phyloP scores from a whole-genome alignment of 1,140 invertebrate species.

The roundworm (Caenorhabditis elegans) region WBcel235 BX284605.5:261001-261500 shows the following conservation, averaged over 20 bases:
- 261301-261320: too few relatives aligned
- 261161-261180: too few relatives aligned
- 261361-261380: neutral
- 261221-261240: too few relatives aligned
- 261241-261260: neutral
- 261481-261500: neutral
- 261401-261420: neutral
- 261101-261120: too few relatives aligned
- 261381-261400: neutral
- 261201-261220: too few relatives aligned
- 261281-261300: too few relatives aligned
- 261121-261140: neutral
- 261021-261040: too few relatives aligned
- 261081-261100: neutral
- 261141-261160: neutral
- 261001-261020: too few relatives aligned
- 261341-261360: neutral
- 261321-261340: neutral
- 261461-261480: neutral
- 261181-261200: too few relatives aligned
- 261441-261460: neutral
- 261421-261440: neutral
- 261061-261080: too few relatives aligned
- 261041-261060: too few relatives aligned
- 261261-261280: too few relatives aligned